Conservation (phyloP, 2,113 vertebrate genomes). For the Lamprotornis superbus region DNA sequence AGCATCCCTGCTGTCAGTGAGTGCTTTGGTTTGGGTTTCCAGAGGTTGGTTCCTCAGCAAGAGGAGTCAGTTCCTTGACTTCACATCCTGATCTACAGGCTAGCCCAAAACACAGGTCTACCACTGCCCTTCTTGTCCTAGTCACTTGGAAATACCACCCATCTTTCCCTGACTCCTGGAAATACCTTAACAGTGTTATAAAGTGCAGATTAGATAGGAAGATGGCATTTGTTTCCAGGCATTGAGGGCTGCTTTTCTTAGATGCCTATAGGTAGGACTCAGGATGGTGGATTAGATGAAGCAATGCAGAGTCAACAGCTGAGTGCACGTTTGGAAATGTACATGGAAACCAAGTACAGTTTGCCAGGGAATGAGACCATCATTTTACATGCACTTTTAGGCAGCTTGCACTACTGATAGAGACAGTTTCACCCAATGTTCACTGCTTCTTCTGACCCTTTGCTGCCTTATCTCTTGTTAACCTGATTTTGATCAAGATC, state of each 20-base stretch:
- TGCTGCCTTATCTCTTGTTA: background rate
- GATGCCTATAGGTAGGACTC: background rate
- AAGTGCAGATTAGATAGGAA: background rate
- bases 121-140: background rate
- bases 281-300: background rate
- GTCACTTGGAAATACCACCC: background rate
- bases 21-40: background rate
- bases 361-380: background rate
- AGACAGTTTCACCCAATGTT: background rate
- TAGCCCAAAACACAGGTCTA: background rate
- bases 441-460: background rate
- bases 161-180: background rate
- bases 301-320: background rate
- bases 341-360: background rate
- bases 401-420: background rate
- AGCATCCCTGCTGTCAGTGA: background rate
- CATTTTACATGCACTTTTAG: background rate
- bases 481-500: background rate
- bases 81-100: background rate
- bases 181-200: fast-evolving
- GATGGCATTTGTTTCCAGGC: background rate
- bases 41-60: background rate
- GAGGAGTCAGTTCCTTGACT: background rate
- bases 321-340: background rate
- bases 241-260: background rate